Evolutionary conservation across 2,797 vertebrate species (phyloP).

Genomic region (Chaetodon trifasciatus): DNA sequence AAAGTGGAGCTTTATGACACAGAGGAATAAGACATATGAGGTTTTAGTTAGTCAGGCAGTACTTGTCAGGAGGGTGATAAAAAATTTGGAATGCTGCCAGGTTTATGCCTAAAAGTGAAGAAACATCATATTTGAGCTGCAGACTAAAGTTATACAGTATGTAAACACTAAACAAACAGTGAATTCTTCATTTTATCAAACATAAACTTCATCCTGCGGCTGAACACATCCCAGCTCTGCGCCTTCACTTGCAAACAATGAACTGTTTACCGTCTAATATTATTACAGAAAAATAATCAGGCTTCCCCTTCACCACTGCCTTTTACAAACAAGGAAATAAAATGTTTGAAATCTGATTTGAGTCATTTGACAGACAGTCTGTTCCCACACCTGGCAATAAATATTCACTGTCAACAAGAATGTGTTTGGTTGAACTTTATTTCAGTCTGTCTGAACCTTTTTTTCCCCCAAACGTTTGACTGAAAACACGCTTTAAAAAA

Average conservation of each 20-base stretch:
- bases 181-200: background rate
- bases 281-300: slow-evolving; percentile 41
- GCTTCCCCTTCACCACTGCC: slow-evolving; percentile 40
- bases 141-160: background rate
- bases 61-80: background rate
- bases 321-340: slow-evolving; percentile 54
- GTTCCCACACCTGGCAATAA: slow-evolving; percentile 24
- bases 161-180: background rate
- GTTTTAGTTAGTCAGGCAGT: background rate
- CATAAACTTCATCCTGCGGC: background rate
- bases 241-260: background rate
- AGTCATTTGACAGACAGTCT: slow-evolving; percentile 16
- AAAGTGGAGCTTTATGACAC: background rate
- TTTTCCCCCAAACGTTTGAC: background rate
- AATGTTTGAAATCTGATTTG: slow-evolving; percentile 47
- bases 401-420: slow-evolving; percentile 33
- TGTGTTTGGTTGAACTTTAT: slow-evolving; percentile 16
- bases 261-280: slow-evolving; percentile 37
- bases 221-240: background rate
- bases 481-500: background rate
- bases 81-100: background rate
- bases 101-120: background rate
- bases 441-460: background rate
- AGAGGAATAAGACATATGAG: background rate
- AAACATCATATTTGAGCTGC: slow-evolving; percentile 9